A percentile compares a stretch with the other conserved stretches of the same genome.
Conservation (phyloP, 2,888 invertebrate species). For the Eupithecia vulgata region DNA sequence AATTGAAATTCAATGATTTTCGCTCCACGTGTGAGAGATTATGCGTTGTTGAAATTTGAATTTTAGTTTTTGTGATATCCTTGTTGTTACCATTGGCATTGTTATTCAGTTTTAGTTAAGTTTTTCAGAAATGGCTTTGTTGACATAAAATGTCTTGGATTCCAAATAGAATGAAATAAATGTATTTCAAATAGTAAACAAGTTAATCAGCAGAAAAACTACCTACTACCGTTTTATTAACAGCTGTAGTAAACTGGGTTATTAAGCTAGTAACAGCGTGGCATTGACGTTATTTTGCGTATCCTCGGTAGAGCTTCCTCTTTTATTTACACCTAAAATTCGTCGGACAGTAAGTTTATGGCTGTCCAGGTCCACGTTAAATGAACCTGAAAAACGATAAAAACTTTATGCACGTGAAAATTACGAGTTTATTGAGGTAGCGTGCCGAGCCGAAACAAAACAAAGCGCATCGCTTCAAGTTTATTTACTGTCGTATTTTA, state of each 20-base stretch:
- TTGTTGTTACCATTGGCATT: not conserved
- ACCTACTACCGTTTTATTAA: not conserved
- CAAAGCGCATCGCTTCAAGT: conserved; percentile 11
- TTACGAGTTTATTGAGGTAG: conserved; percentile 22
- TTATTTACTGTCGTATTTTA: conserved; percentile 11
- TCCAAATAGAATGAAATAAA: not conserved
- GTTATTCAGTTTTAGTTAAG: not conserved
- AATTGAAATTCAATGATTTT: too few relatives aligned
- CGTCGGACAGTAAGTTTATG: not conserved
- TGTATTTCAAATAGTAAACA: not conserved
- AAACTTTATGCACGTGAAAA: conserved; percentile 23
- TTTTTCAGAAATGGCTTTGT: too few relatives aligned
- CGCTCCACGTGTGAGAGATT: too few relatives aligned
- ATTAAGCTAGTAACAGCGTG: not conserved
- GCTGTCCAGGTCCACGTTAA: not conserved
- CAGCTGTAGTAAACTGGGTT: not conserved
- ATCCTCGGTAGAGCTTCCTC: not conserved
- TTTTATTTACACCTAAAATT: not conserved
- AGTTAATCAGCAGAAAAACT: not conserved
- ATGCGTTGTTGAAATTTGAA: too few relatives aligned
- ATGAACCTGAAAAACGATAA: conserved; percentile 8
- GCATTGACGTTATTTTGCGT: not conserved
- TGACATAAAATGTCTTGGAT: too few relatives aligned
- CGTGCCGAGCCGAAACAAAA: conserved; percentile 8
- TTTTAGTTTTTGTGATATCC: too few relatives aligned